Conservation (phyloP, 2,797 vertebrate species). For the Etheostoma nigrum region DNA sequence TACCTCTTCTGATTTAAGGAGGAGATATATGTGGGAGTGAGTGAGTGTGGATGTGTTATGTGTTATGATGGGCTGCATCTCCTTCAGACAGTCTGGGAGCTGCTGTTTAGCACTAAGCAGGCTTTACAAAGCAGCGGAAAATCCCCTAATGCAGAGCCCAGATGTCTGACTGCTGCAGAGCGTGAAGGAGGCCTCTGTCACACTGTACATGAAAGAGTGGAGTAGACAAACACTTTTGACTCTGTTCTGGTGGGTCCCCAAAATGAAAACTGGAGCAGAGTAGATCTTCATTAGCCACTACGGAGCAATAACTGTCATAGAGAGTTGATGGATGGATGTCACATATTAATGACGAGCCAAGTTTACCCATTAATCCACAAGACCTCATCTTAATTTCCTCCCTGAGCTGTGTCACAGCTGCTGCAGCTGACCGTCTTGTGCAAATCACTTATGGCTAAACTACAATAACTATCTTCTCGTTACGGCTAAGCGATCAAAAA, state of each 20-base stretch:
- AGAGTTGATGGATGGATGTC: not conserved
- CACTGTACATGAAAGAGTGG: constrained; percentile 23
- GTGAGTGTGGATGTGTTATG: constrained; percentile 51
- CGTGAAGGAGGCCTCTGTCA: constrained; percentile 52
- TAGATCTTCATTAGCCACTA: not conserved
- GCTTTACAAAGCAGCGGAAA: constrained; percentile 74
- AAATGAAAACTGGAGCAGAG: not conserved
- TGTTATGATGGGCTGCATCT: constrained; percentile 59
- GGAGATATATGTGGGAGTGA: constrained; percentile 57
- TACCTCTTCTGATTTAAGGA: constrained; percentile 30
- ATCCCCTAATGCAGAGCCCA: constrained; percentile 75
- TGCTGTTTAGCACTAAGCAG: constrained; percentile 70
- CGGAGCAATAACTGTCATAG: constrained; percentile 7
- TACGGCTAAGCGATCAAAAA: no score
- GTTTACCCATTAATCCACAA: not conserved
- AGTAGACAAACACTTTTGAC: constrained; percentile 21
- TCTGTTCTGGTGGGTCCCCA: constrained; percentile 2
- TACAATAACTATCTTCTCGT: not conserved
- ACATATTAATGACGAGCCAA: not conserved
- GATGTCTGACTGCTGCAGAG: constrained; percentile 70
- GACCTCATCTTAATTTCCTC: not conserved
- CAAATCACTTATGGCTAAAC: not conserved
- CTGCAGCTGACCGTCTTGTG: not conserved
- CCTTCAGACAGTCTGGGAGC: constrained; percentile 60
- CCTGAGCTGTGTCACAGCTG: not conserved